Percentiles rank a stretch among this genome's conserved stretches.
Evolutionary conservation across 2,888 invertebrate genomes (phyloP).

Genomic region (Idaea aversata): DNA sequence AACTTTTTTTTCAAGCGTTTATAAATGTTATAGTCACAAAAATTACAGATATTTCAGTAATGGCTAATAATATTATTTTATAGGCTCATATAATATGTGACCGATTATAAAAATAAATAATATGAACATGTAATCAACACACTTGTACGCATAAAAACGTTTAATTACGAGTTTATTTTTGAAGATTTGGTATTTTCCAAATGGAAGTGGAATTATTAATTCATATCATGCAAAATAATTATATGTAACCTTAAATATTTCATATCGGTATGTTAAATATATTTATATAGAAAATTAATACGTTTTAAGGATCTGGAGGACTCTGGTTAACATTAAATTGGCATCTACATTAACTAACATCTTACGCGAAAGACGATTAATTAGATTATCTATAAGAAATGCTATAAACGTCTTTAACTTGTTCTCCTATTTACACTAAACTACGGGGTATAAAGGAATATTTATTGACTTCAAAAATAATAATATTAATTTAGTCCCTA

Average conservation of each 20-base stretch:
- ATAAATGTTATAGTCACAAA: too few relatives aligned
- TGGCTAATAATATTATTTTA: too few relatives aligned
- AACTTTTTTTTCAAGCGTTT: too few relatives aligned
- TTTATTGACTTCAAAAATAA: neutral
- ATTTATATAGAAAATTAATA: neutral
- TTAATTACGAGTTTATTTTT: too few relatives aligned
- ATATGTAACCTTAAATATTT: neutral
- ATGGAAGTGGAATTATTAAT: neutral
- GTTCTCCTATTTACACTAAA: neutral
- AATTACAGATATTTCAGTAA: too few relatives aligned
- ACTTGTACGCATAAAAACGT: too few relatives aligned
- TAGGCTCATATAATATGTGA: too few relatives aligned
- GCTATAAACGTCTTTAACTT: neutral
- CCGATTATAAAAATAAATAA: too few relatives aligned
- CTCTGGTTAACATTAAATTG: conserved; percentile 28
- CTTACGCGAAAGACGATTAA: neutral
- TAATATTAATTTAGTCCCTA: neutral
- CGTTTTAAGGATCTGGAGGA: neutral
- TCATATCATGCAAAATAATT: neutral
- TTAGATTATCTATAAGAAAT: conserved; percentile 30
- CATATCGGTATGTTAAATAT: neutral
- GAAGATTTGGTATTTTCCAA: neutral
- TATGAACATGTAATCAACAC: too few relatives aligned
- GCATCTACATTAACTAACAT: conserved; percentile 25
- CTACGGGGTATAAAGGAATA: neutral